Evolutionary conservation across 2,797 vertebrate species (phyloP).

Genomic region (Poecilia picta): DNA sequence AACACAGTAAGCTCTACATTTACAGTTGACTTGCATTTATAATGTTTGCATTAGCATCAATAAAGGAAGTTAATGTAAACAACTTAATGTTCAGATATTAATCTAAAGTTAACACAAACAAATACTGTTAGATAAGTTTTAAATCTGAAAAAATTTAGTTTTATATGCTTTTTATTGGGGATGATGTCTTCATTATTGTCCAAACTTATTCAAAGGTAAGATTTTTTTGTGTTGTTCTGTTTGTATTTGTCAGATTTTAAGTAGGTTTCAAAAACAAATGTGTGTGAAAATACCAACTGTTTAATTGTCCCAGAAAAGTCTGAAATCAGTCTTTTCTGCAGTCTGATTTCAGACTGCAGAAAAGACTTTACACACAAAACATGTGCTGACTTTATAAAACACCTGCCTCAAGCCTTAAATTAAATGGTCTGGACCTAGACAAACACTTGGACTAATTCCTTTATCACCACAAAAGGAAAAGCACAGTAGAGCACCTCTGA

Average conservation of each 20-base stretch:
- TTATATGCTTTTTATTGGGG: background rate
- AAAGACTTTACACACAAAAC: constrained; percentile 13
- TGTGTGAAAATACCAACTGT: constrained; percentile 33
- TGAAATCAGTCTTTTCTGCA: too few relatives aligned
- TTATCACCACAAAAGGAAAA: constrained; percentile 42
- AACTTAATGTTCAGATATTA: background rate
- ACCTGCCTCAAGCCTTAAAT: constrained; percentile 58
- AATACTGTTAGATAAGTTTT: background rate
- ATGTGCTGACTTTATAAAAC: constrained; percentile 39
- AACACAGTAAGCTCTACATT: constrained; percentile 3
- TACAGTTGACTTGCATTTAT: constrained; percentile 31
- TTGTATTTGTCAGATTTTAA: constrained; percentile 51
- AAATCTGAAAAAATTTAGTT: background rate
- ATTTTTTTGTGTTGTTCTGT: constrained; percentile 26
- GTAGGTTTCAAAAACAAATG: constrained; percentile 24
- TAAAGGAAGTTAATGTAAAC: background rate
- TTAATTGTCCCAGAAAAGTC: constrained; percentile 38
- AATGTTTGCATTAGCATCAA: background rate
- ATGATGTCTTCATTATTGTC: background rate
- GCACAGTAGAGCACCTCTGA: constrained; percentile 44
- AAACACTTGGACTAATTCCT: constrained; percentile 51
- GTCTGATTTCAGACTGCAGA: background rate
- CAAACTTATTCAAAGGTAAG: background rate
- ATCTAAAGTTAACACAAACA: background rate
- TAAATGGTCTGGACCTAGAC: constrained; percentile 45